Base-by-base conservation (phyloP, 2,797 vertebrate species). In the Rachycentron canadum region DNA sequence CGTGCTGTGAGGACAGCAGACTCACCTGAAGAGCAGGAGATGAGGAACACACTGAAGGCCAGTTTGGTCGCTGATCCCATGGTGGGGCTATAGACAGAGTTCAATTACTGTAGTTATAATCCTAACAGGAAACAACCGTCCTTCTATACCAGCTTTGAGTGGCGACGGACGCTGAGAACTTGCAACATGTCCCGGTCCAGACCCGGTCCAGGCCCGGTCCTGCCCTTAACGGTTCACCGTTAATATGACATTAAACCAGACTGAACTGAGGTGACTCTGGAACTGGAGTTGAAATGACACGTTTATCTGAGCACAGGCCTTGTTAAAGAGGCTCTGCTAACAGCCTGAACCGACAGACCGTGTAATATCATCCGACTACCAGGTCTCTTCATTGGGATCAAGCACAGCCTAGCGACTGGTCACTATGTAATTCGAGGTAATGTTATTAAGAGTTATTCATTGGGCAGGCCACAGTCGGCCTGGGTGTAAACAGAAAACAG, bases 1-100 rank as follows among this genome's bases (percentile, higher is more conserved):
- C 7, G 7, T 34, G n/a, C 36, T 61, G 73, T 41, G 36, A 30
- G 17, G 53, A 21, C 28, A n/a, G 17, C 55, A 3, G 13, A 86
- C 93, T 95, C 94, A 98, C 97, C 97, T 96, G 97, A 98, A 88
- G 96, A 98, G 83, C 96, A 98, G 25, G 97, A 97, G 95, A 98
- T 96, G 89, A 98, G 96, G 94, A 98, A 96, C 79, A 98, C 96
- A 50, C 96, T 95, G 52, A 98, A 96, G 85, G 96, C 96, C 94
- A 98, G 94, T 93, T 97, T 98, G 64, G 96, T 96, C 86, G 96
- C 97, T 87, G 97, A 94, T 95, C 97, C 97, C 97, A 98, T 98
- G 83, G 93, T 96, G 94, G 76, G 77, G 78, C 65, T 79, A 47
- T 28, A 69, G 52, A 50, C 28, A 7, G 8, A 52, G 57, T 50